Evolutionary conservation across 2,113 vertebrate species (phyloP).

Genomic region (Nyctibius bracteatus): DNA sequence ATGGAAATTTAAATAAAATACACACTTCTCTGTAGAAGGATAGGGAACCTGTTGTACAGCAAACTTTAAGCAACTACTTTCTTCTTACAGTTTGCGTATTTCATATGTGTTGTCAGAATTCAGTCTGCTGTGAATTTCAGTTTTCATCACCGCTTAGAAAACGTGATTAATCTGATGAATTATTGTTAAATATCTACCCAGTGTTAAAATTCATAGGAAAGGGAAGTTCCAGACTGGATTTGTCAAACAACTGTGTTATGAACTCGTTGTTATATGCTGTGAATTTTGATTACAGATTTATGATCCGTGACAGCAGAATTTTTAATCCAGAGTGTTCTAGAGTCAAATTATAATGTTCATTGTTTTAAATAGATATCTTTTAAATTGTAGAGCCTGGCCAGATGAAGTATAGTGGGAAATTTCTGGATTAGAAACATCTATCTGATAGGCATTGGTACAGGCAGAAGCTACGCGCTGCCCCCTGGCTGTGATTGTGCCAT

Average conservation of each 20-base stretch:
- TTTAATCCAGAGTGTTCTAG: not conserved
- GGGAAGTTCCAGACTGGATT: not conserved
- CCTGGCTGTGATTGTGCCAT: fast-evolving
- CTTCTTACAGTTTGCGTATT: not conserved
- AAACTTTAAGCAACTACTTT: not conserved
- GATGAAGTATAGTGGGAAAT: not conserved
- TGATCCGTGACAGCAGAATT: not conserved
- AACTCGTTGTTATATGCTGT: not conserved
- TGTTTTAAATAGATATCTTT: not conserved
- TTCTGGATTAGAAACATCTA: not conserved
- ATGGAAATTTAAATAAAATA: not conserved
- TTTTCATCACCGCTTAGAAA: not conserved
- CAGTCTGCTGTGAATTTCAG: not conserved
- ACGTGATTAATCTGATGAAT: not conserved
- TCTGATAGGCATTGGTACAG: not conserved
- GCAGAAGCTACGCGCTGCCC: not conserved
- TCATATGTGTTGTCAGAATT: not conserved
- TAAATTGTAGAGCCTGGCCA: not conserved
- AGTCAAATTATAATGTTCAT: not conserved
- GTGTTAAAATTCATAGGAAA: not conserved
- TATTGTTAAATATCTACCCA: not conserved
- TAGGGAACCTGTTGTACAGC: not conserved
- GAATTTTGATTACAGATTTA: not conserved
- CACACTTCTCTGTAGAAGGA: not conserved
- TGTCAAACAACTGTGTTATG: not conserved